A percentile compares a stretch with the other conserved stretches of the same genome.
phyloP scores from a whole-genome alignment of 2,113 vertebrate species.

The Bufo gargarizans region DNA sequence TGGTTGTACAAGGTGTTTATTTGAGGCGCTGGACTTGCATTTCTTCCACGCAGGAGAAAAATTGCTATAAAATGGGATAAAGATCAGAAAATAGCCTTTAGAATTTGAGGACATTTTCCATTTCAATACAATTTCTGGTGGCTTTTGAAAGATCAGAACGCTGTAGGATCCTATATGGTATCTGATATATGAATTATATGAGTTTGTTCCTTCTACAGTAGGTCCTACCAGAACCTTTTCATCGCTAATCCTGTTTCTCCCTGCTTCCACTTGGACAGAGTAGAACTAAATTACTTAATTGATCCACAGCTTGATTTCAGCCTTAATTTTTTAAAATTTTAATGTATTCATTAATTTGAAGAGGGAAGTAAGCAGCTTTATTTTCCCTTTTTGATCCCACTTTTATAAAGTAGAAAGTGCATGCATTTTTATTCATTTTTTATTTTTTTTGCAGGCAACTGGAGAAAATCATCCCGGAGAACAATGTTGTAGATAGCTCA shows the following conservation, averaged over 20 bases:
- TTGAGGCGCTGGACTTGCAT: background rate
- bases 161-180: constrained; percentile 32
- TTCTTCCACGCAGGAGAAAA: constrained; percentile 30
- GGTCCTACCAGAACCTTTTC: constrained; percentile 8
- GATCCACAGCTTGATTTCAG: background rate
- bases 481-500: constrained; percentile 43
- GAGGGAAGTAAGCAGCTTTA: background rate
- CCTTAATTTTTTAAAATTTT: background rate
- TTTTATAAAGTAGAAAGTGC: background rate
- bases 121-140: constrained; percentile 27
- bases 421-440: background rate
- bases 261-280: background rate
- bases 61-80: constrained; percentile 43
- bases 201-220: background rate
- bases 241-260: background rate
- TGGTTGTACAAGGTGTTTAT: constrained; percentile 49
- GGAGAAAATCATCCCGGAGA: constrained; percentile 16
- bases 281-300: background rate
- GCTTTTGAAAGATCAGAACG: constrained; percentile 30
- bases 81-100: constrained; percentile 50
- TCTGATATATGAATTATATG: constrained; percentile 16
- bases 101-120: constrained; percentile 39
- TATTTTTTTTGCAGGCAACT: background rate
- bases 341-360: background rate
- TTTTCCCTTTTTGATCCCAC: background rate